Evolutionary conservation across 2,113 vertebrate species (phyloP).

Genomic region (Chunga burmeisteri): DNA sequence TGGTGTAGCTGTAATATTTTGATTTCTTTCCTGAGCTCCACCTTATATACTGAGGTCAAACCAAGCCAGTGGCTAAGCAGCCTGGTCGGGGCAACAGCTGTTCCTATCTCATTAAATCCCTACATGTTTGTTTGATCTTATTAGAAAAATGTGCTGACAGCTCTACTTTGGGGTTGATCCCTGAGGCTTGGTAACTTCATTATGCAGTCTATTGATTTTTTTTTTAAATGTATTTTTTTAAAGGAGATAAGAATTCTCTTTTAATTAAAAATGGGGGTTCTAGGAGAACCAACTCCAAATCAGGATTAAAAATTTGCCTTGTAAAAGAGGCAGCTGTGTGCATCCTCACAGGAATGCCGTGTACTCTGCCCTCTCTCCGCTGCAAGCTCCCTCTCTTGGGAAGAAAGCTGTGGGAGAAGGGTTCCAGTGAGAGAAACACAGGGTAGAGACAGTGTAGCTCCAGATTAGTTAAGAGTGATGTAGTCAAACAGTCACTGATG

Average conservation of each 20-base stretch:
- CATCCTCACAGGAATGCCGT: background rate
- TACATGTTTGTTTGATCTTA: background rate
- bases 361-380: background rate
- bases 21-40: background rate
- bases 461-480: background rate
- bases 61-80: background rate
- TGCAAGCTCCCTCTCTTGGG: background rate
- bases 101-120: background rate
- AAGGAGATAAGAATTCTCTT: background rate
- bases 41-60: background rate
- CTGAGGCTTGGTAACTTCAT: background rate
- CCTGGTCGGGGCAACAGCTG: background rate
- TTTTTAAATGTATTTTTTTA: background rate
- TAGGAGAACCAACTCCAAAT: background rate
- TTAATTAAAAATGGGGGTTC: background rate
- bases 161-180: background rate
- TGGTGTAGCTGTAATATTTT: background rate
- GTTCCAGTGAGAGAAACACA: background rate
- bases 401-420: background rate
- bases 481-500: background rate
- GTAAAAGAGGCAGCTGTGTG: background rate
- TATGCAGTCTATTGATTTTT: background rate
- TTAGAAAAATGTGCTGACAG: background rate
- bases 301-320: background rate
- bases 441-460: background rate